Evolutionary conservation across 2,888 invertebrate genomes (phyloP).

Genomic region (Pandemis cinnamomeana): DNA sequence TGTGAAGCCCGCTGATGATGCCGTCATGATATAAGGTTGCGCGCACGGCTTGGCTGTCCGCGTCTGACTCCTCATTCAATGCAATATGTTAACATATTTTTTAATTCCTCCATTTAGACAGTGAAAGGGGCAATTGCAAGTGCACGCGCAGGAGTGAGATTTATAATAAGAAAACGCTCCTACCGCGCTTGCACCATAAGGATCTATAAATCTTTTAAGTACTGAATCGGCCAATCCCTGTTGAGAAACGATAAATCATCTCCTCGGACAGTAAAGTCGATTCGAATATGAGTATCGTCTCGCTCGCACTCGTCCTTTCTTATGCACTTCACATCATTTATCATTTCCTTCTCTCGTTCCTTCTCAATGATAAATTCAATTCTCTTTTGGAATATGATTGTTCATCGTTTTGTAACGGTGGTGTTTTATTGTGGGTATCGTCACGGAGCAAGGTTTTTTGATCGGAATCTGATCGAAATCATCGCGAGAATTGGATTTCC

Average conservation of each 20-base stretch:
- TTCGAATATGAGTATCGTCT: slow-evolving; percentile 66
- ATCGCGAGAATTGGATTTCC: slow-evolving; percentile 83
- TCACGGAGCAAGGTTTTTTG: slow-evolving; percentile 81
- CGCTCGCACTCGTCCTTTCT: slow-evolving; percentile 66
- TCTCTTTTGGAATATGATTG: slow-evolving; percentile 83
- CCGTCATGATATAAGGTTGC: background rate
- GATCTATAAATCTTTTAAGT: slow-evolving; percentile 83
- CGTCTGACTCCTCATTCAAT: slow-evolving; percentile 50
- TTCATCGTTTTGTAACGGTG: slow-evolving; percentile 81
- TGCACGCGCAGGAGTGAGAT: slow-evolving; percentile 81
- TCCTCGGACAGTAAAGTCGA: slow-evolving; percentile 75
- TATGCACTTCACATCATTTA: slow-evolving; percentile 75
- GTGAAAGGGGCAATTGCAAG: slow-evolving; percentile 77
- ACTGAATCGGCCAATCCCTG: slow-evolving; percentile 83
- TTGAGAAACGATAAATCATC: slow-evolving; percentile 84
- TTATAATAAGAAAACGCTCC: slow-evolving; percentile 84
- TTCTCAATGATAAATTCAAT: slow-evolving; percentile 84
- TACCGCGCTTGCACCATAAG: slow-evolving; percentile 82
- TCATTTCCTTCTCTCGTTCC: slow-evolving; percentile 81
- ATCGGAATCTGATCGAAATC: slow-evolving; percentile 80
- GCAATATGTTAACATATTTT: slow-evolving; percentile 82
- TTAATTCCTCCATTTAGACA: slow-evolving; percentile 75
- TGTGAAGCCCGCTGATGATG: background rate
- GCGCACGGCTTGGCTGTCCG: slow-evolving; percentile 34
- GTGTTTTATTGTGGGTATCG: slow-evolving; percentile 81